Evolutionary conservation across 1,140 invertebrate species (phyloP).

Genomic region (Apolygus lucorum): DNA sequence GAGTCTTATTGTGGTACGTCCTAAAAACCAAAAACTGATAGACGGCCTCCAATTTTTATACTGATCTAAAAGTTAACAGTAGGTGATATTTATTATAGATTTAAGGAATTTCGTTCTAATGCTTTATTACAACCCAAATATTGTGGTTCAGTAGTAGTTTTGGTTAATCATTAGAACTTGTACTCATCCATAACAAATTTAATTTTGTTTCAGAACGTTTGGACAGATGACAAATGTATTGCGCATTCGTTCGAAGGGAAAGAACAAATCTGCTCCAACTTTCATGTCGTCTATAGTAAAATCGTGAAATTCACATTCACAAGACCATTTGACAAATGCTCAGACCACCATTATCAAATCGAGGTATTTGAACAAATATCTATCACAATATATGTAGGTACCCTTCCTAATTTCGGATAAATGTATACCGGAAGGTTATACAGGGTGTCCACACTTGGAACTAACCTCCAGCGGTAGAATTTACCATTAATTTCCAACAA

Average conservation of each 20-base stretch:
- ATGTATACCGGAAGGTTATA: neutral
- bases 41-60: too few species aligned
- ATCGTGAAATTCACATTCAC: conserved; percentile 62
- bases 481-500: too few species aligned
- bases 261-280: conserved; percentile 71
- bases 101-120: neutral
- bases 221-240: conserved; percentile 48
- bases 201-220: conserved; percentile 55
- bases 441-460: neutral
- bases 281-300: conserved; percentile 48
- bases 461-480: neutral
- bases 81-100: neutral
- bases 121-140: neutral
- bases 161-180: neutral
- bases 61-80: too few species aligned
- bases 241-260: conserved; percentile 59
- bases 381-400: neutral
- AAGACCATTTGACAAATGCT: conserved; percentile 85
- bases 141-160: neutral
- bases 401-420: neutral
- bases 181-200: neutral
- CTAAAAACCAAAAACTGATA: too few species aligned
- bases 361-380: conserved; percentile 49
- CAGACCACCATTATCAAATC: conserved; percentile 77
- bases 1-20: too few species aligned